Evolutionary conservation across 2,113 vertebrate species (phyloP).

Genomic region (Ochotona curzoniae): DNA sequence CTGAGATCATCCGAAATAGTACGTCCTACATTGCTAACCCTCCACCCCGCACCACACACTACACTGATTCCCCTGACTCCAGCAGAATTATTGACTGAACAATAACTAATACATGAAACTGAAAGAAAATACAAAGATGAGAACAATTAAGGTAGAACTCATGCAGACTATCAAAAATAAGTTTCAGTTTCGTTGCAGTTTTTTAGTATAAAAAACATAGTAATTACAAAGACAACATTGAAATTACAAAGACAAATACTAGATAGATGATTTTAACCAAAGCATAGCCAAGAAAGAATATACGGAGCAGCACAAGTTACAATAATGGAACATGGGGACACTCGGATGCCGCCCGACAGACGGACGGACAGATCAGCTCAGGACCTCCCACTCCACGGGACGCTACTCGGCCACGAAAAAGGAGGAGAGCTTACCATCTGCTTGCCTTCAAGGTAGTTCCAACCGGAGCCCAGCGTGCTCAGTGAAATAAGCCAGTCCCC

Average conservation of each 20-base stretch:
- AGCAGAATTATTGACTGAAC: neutral
- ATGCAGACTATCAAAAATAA: neutral
- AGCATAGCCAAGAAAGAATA: constrained; percentile 27
- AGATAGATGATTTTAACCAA: constrained; percentile 5
- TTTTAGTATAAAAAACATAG: neutral
- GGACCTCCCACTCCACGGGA: neutral
- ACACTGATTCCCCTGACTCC: neutral
- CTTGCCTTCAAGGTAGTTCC: too few species aligned
- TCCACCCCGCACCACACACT: neutral
- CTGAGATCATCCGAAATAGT: neutral
- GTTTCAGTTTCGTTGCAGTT: neutral
- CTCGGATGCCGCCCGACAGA: too few species aligned
- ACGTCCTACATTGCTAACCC: neutral
- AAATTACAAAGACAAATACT: constrained; percentile 56
- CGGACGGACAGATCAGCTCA: neutral
- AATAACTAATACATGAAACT: constrained; percentile 10
- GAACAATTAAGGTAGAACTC: neutral
- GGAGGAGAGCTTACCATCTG: too few species aligned
- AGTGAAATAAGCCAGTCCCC: too few species aligned
- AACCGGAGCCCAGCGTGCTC: too few species aligned
- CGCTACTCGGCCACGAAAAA: too few species aligned
- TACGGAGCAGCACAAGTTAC: neutral
- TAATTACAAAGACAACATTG: constrained; percentile 45
- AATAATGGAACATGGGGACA: too few species aligned
- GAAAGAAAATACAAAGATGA: constrained; percentile 6